phyloP scores from a whole-genome alignment of 1,140 invertebrate species.

The Sarcophaga bullata region DNA sequence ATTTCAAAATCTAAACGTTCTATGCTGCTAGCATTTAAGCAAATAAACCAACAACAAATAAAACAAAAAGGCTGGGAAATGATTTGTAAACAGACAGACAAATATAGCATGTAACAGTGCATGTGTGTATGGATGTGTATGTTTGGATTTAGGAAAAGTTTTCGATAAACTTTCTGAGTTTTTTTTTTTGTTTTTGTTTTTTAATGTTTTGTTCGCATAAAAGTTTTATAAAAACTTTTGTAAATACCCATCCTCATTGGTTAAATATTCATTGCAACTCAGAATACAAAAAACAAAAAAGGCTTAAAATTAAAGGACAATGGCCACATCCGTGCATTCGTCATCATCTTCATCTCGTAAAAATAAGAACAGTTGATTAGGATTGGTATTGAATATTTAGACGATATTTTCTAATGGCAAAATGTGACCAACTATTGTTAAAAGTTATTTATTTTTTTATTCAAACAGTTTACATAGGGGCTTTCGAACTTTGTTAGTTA shows the following conservation, averaged over 20 bases:
- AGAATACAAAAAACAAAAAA: constrained; percentile 3
- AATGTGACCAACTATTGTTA: too few relatives aligned
- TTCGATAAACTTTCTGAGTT: not conserved
- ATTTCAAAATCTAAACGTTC: not conserved
- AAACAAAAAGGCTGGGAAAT: too few relatives aligned
- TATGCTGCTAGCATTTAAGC: too few relatives aligned
- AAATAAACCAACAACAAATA: too few relatives aligned
- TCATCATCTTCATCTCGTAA: constrained; percentile 11
- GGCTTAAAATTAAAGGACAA: constrained; percentile 16
- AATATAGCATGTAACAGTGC: not conserved
- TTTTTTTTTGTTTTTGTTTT: not conserved
- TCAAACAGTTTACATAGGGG: too few relatives aligned
- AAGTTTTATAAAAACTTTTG: constrained; percentile 19
- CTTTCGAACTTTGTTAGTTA: too few relatives aligned
- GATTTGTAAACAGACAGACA: not conserved
- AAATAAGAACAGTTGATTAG: not conserved
- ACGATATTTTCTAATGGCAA: too few relatives aligned
- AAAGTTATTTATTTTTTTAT: too few relatives aligned
- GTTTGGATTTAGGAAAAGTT: too few relatives aligned
- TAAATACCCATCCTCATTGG: not conserved
- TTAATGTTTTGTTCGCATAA: not conserved
- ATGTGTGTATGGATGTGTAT: not conserved
- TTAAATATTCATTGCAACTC: not conserved
- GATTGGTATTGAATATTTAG: not conserved
- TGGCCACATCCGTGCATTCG: constrained; percentile 21